phyloP scores from a whole-genome alignment of 2,797 vertebrate genomes.

The Eulemur albifrons region DNA sequence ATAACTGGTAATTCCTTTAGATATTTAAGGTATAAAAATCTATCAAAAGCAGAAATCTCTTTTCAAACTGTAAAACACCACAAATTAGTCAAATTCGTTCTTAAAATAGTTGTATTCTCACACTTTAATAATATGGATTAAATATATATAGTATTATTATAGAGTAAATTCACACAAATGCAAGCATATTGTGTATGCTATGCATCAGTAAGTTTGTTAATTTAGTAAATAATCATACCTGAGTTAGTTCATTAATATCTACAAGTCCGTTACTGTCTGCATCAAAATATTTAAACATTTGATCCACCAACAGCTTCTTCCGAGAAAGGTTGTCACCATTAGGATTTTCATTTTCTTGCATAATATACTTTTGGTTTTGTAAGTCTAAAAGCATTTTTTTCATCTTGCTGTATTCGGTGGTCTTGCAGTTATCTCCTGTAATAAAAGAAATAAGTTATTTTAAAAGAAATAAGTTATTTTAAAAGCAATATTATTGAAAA shows the following conservation, averaged over 20 bases:
- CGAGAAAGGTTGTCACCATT: constrained; percentile 86
- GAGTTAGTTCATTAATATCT: constrained; percentile 92
- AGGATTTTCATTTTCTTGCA: constrained; percentile 82
- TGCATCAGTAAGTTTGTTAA: neutral
- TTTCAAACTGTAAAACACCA: neutral
- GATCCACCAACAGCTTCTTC: constrained; percentile 92
- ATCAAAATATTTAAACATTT: constrained; percentile 95
- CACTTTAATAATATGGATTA: neutral
- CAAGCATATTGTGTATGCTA: neutral
- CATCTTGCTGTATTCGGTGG: constrained; percentile 90
- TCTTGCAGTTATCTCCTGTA: constrained; percentile 93
- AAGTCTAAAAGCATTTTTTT: constrained; percentile 92
- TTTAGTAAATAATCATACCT: constrained; percentile 85
- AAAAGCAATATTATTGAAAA: neutral
- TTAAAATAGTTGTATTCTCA: neutral
- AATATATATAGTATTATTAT: neutral
- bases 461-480: constrained; percentile 48
- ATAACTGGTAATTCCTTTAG: neutral
- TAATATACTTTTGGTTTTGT: constrained; percentile 88
- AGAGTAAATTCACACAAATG: neutral
- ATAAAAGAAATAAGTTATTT: constrained; percentile 70
- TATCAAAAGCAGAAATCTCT: neutral
- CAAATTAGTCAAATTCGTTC: neutral
- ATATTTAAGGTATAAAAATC: neutral
- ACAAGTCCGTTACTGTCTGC: constrained; percentile 90